A percentile compares a stretch with the other conserved stretches of the same genome.
phyloP scores from a whole-genome alignment of 2,113 vertebrate genomes.

The Trogon melanurus region DNA sequence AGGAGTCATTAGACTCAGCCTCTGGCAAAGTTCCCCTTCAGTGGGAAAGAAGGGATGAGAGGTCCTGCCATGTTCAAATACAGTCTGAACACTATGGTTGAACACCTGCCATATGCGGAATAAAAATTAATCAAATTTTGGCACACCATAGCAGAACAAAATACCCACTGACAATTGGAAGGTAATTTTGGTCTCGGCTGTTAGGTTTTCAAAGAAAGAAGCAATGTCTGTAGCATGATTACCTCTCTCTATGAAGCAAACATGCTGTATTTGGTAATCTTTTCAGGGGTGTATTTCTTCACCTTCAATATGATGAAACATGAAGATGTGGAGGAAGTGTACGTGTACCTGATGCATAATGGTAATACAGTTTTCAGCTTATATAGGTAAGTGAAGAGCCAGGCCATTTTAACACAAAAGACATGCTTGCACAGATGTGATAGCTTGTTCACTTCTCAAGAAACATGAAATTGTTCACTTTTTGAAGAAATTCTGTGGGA shows the following conservation, averaged over 20 bases:
- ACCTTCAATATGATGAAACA: constrained; percentile 88
- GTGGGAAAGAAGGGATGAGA: background rate
- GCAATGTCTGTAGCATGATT: background rate
- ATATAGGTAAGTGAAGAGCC: constrained; percentile 75
- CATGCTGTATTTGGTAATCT: background rate
- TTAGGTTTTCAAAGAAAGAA: background rate
- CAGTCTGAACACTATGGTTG: background rate
- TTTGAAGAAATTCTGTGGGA: background rate
- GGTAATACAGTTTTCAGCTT: constrained; percentile 86
- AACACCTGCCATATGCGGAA: background rate
- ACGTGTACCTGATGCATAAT: constrained; percentile 86
- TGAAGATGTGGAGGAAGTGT: constrained; percentile 85
- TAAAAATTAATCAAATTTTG: background rate
- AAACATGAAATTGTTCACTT: background rate
- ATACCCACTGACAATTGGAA: background rate
- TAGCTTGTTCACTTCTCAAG: background rate
- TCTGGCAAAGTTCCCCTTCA: background rate
- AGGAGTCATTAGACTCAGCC: background rate
- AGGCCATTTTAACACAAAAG: background rate
- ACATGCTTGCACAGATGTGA: background rate
- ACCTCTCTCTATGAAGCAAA: background rate
- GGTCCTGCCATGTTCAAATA: background rate
- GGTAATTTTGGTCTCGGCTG: background rate
- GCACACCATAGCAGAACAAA: background rate
- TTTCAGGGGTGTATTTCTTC: constrained; percentile 85